Evolutionary conservation across 2,888 invertebrate species (phyloP).

Genomic region (Taphrorychus bicolor): DNA sequence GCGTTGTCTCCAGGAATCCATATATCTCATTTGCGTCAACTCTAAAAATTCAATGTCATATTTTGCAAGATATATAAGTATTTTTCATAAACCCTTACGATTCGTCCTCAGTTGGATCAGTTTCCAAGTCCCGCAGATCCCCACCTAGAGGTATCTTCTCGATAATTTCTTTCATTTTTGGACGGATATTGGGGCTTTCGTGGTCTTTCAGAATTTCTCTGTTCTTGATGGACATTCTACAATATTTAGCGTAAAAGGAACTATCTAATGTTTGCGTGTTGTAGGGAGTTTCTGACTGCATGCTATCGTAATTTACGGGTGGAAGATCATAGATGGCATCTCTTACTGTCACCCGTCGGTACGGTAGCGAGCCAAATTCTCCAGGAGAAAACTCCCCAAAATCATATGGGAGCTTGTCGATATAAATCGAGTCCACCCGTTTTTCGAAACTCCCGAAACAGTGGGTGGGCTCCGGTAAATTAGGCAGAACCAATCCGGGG

Average conservation of each 20-base stretch:
- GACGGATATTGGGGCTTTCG: constrained; percentile 59
- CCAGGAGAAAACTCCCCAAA: constrained; percentile 53
- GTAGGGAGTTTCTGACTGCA: constrained; percentile 72
- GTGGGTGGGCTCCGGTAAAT: constrained; percentile 62
- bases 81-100: too few species aligned
- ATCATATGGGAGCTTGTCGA: constrained; percentile 33
- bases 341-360: constrained; percentile 73
- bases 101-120: background rate
- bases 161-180: too few species aligned
- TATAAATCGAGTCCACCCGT: constrained; percentile 43
- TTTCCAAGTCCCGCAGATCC: constrained; percentile 66
- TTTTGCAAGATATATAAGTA: too few species aligned
- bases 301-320: constrained; percentile 73
- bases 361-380: constrained; percentile 75
- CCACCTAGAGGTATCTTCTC: constrained; percentile 62
- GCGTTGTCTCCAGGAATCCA: background rate
- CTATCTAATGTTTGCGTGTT: constrained; percentile 66
- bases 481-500: constrained; percentile 62
- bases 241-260: constrained; percentile 76
- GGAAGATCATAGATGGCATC: constrained; percentile 86
- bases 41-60: too few species aligned
- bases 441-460: constrained; percentile 56
- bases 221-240: constrained; percentile 60
- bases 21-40: background rate
- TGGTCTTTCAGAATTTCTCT: constrained; percentile 58